phyloP scores from a whole-genome alignment of 2,113 vertebrate genomes.

The Setophaga petechia region DNA sequence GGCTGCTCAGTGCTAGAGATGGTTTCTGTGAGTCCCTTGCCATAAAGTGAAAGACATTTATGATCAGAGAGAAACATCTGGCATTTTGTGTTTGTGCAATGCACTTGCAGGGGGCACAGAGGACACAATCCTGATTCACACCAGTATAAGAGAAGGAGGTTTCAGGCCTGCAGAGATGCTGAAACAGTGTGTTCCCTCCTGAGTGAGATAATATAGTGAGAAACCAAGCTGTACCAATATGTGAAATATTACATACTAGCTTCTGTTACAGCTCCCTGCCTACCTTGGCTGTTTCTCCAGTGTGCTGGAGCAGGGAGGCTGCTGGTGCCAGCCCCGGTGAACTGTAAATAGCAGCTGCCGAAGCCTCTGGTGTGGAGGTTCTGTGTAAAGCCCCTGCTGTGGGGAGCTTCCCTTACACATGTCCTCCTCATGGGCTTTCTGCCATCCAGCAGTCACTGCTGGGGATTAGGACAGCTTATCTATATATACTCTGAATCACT shows the following conservation, averaged over 20 bases:
- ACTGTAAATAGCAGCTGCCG: background rate
- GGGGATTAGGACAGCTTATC: background rate
- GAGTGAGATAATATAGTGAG: background rate
- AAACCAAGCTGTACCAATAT: background rate
- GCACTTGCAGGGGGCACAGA: background rate
- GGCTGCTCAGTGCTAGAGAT: background rate
- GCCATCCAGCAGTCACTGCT: rapidly evolving
- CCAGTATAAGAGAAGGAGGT: background rate
- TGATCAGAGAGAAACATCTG: background rate
- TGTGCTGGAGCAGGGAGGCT: background rate
- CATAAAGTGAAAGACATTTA: background rate
- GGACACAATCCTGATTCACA: background rate
- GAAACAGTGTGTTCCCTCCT: background rate
- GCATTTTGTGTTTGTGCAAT: rapidly evolving
- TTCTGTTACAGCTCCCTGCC: background rate
- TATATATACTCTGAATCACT: background rate
- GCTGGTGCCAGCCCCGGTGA: background rate
- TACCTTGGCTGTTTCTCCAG: background rate
- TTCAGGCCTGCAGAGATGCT: background rate
- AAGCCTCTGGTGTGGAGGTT: background rate
- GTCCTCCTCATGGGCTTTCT: background rate
- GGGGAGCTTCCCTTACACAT: background rate
- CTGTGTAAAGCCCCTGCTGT: background rate
- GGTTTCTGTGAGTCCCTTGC: background rate
- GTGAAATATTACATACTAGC: background rate